phyloP scores from a whole-genome alignment of 2,797 vertebrate species.

The Psittacula derbiana region DNA sequence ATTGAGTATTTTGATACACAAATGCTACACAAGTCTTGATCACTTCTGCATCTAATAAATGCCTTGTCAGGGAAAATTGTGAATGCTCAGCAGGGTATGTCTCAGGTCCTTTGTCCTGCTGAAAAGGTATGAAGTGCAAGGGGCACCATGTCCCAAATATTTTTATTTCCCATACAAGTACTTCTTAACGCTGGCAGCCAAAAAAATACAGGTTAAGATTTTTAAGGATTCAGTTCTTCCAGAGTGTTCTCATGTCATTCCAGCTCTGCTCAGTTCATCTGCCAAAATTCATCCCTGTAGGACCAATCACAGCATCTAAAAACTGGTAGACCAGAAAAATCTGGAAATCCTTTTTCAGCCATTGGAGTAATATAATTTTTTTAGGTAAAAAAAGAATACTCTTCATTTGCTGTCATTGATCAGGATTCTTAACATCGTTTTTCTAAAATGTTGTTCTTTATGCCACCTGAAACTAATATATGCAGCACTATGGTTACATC shows the following conservation, averaged over 20 bases:
- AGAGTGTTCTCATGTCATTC: not conserved
- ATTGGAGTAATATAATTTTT: not conserved
- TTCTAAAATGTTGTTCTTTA: not conserved
- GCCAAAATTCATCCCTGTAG: slow-evolving; percentile 13
- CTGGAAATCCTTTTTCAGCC: not conserved
- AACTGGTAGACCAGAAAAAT: not conserved
- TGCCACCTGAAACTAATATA: not conserved
- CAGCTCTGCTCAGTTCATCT: not conserved
- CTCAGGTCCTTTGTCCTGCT: not conserved
- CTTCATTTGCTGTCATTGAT: not conserved
- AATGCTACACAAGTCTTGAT: not conserved
- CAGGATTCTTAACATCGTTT: not conserved
- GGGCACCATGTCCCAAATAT: not conserved
- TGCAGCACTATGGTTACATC: not conserved
- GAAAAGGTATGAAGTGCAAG: not conserved
- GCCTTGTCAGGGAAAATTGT: not conserved
- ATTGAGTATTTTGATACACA: not conserved
- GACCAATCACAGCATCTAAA: not conserved
- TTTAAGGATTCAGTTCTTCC: not conserved
- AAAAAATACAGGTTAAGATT: not conserved
- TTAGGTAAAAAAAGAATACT: not conserved
- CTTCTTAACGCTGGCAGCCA: not conserved
- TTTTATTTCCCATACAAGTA: not conserved
- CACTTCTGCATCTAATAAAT: not conserved
- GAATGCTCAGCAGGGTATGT: not conserved